Evolutionary conservation across 2,113 vertebrate species (phyloP), one percentile per base, ranked within the genome.

Genomic region (Neogobius melanostomus): DNA sequence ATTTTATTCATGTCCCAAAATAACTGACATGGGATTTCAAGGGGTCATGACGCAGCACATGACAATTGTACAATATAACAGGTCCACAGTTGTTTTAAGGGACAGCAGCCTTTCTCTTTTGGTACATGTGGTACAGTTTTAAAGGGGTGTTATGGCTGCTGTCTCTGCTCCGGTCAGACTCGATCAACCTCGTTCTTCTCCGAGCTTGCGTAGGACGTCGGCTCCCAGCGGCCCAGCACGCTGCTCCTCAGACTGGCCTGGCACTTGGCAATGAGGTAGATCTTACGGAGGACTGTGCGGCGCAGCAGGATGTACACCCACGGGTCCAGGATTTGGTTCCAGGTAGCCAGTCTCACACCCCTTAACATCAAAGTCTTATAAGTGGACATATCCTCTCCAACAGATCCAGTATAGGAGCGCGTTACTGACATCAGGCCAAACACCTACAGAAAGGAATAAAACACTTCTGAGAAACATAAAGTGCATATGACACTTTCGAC

Each of bases 241-340:
- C 84, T 84, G 11, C 88, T 88, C 75, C 88, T 91, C 11, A 91
- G 17, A 2, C 89, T 66, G 0, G 80, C 74, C 71, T 91, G 89
- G n/a, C 90, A 87, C 61, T 93, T 92, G 14, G 90, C 78, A 8
- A 95, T 85, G 77, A 89, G 86, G 79, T 93, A 93, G 80, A 97
- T 86, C 66, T 94, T 95, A 62, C 91, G 91, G 47, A 97, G 90
- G 65, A 97, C 93, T 0, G 95, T 91, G 14, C 95, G 94, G 10
- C 95, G 94, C 48, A 97, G 92, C 71, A 97, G 91, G 75, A 97
- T 97, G 82, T 97, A 97, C 16, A 97, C 95, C 95, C 95, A 97
- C 43, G 95, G 95, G 82, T 97, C 95, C 43, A 96, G 88, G 75
- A 96, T 96, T 92, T 97, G 95, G 87, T 97, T 97, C 93, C 95